phyloP scores from a whole-genome alignment of 2,888 invertebrate species.

The Diabrotica balteata region DNA sequence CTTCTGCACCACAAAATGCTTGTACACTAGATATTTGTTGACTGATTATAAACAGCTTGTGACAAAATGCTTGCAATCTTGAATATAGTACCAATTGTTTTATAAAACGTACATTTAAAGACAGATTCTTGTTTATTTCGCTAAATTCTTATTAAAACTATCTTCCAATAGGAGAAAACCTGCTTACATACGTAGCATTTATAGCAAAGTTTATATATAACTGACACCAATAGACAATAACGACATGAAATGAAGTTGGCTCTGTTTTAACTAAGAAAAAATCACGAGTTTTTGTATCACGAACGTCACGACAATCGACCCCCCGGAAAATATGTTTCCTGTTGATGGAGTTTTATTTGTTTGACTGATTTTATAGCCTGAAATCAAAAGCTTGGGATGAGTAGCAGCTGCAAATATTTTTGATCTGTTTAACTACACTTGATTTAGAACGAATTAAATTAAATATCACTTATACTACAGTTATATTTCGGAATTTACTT shows the following conservation, averaged over 20 bases:
- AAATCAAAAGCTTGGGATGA: slow-evolving; percentile 1
- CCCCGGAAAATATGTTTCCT: slow-evolving; percentile 11
- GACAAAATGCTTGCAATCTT: too few relatives aligned
- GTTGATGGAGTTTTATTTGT: slow-evolving; percentile 17
- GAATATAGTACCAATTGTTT: too few relatives aligned
- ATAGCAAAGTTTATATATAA: too few relatives aligned
- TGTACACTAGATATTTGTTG: too few relatives aligned
- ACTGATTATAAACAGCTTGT: too few relatives aligned
- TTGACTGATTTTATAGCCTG: slow-evolving; percentile 26
- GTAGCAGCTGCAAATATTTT: not conserved
- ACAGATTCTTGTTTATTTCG: too few relatives aligned
- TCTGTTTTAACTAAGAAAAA: not conserved
- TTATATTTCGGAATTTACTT: too few relatives aligned
- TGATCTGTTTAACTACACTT: too few relatives aligned
- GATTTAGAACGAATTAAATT: too few relatives aligned
- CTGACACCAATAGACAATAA: not conserved
- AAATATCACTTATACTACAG: too few relatives aligned
- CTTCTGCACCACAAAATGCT: too few relatives aligned
- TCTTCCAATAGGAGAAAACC: not conserved
- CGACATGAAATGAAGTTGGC: not conserved
- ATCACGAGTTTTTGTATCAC: not conserved
- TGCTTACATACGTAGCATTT: not conserved
- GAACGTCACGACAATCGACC: slow-evolving; percentile 1
- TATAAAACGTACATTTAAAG: too few relatives aligned
- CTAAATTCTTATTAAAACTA: not conserved